These are phyloP conservation scores for Strigamia transsilvanica DNA, from an alignment of 2,888 invertebrate species.

Conservation along the genomic window DNA sequence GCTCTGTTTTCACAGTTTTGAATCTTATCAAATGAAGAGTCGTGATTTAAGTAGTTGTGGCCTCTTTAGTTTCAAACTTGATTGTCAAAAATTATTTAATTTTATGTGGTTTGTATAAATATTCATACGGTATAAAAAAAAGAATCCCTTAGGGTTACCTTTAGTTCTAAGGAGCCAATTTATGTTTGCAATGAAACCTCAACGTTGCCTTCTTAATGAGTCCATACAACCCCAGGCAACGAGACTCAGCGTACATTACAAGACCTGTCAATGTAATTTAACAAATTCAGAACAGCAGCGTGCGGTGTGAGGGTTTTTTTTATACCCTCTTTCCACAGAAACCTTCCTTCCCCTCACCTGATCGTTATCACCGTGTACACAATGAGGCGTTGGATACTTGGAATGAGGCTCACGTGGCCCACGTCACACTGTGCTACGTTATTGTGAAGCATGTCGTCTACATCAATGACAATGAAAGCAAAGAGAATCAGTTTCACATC, in stretches of 20 bases:
- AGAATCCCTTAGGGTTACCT: not conserved
- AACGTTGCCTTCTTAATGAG: slow-evolving; percentile 40
- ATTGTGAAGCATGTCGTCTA: slow-evolving; percentile 41
- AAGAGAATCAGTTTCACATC: slow-evolving; percentile 42
- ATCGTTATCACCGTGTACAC: slow-evolving; percentile 41
- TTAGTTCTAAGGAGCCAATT: slow-evolving; percentile 4
- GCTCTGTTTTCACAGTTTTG: not conserved
- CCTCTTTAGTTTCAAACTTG: not conserved
- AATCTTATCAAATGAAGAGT: not conserved
- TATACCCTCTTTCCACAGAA: not conserved
- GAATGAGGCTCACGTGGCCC: slow-evolving; percentile 43
- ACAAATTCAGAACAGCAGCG: slow-evolving; percentile 44
- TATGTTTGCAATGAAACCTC: slow-evolving; percentile 33
- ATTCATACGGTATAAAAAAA: not conserved
- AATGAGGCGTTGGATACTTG: slow-evolving; percentile 45
- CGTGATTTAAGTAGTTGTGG: not conserved
- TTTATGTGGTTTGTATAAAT: not conserved
- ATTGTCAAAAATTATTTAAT: slow-evolving; percentile 29
- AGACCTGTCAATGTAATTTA: slow-evolving; percentile 49
- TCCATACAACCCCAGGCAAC: slow-evolving; percentile 45
- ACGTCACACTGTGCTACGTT: slow-evolving; percentile 43
- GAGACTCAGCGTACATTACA: slow-evolving; percentile 39
- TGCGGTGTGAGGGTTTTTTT: slow-evolving; percentile 34
- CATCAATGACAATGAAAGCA: slow-evolving; percentile 35
- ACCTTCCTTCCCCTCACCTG: slow-evolving; percentile 37